Evolutionary conservation across 2,888 invertebrate genomes (phyloP), one percentile per base, ranked within the genome.

Genomic region (Archips crataeganus): DNA sequence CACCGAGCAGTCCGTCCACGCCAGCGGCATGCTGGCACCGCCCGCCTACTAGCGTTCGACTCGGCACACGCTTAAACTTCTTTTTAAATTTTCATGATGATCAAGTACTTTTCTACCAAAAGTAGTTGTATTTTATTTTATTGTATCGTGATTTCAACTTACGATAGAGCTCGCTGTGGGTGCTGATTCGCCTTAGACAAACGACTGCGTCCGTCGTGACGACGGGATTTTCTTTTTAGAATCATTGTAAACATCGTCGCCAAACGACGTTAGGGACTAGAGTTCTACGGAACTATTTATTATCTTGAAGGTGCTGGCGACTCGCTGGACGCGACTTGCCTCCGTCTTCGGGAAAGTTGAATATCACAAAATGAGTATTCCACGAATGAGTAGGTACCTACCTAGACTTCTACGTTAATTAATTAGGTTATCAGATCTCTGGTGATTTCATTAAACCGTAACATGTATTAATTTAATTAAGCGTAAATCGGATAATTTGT

Each of bases 21-120:
- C 93, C 87, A 94, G 94, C 88, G 94, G 94, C 83, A 94, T 95
- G 93, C 91, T 95, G 89, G 94, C 94, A 57, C 94, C 95, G 70
- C 94, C 95, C 85, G 89, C 90, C 84, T 93, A 94, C 82, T 95
- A 94, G 89, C 84, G 85, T 84, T 86, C 86, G 88, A 80, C 86
- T 86, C 84, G 84, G 81, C 84, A 84, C 82, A 75, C 78, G 75
- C 75, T 72, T 70, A 75, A 78, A 75, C 75, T 49, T 59, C 42
- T 68, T 6, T 54, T 54, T 54, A 68, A 63, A 49, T 49, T 70
- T 70, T 79, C 78, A 78, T 78, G 81, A 81, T 82, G 77, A 87
- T 87, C 89, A 89, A 87, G 79, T 89, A 86, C 87, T 85, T 87
- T 84, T 89, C 90, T 91, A 93, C 92, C 92, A 92, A 93, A 92